These are phyloP conservation scores for Oreotragus oreotragus DNA, from an alignment of 2,113 vertebrate species.

Conservation along the genomic window DNA sequence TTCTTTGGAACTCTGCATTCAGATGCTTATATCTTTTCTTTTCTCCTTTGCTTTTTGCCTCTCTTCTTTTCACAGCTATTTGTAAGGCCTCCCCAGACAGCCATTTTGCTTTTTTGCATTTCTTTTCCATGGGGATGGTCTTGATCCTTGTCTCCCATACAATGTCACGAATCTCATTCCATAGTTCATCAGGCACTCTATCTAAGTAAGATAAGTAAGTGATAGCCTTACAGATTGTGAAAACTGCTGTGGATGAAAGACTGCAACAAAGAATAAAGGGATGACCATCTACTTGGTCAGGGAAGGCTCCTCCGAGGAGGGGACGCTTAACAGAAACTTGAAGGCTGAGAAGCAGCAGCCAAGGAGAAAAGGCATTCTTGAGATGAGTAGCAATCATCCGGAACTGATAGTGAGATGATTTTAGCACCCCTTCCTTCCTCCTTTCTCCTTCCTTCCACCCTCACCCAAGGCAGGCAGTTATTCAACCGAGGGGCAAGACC, in stretches of 20 bases:
- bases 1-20: no score
- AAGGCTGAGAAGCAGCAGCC: not conserved
- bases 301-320: not conserved
- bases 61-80: no score
- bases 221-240: not conserved
- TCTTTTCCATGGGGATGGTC: no score
- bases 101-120: no score
- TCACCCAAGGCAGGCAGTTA: not conserved
- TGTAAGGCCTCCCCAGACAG: no score
- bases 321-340: not conserved
- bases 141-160: no score
- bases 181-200: no score
- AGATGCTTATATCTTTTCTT: no score
- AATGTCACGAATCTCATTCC: no score
- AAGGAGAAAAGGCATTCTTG: not conserved
- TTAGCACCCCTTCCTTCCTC: not conserved
- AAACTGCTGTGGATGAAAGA: not conserved
- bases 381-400: not conserved
- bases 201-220: not conserved
- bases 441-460: not conserved
- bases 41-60: no score
- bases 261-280: not conserved
- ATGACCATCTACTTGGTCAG: not conserved
- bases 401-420: not conserved
- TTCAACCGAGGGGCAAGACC: not conserved